These are phyloP conservation scores for Phalloptychus januarius DNA, from an alignment of 2,797 vertebrate genomes.

Conservation along the genomic window DNA sequence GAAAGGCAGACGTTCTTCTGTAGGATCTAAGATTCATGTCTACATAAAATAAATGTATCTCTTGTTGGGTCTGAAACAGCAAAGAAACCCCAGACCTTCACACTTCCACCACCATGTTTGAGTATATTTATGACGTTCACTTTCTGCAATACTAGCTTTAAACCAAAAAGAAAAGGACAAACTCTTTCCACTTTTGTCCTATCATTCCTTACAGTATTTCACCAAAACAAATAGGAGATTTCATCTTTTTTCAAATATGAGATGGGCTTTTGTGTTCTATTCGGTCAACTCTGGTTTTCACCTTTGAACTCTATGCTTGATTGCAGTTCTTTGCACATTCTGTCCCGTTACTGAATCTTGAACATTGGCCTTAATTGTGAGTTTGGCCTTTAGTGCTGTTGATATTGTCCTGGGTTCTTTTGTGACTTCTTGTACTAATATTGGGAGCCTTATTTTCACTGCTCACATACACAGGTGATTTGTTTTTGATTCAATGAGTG, in stretches of 20 bases:
- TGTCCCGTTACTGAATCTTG: background rate
- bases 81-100: background rate
- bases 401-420: background rate
- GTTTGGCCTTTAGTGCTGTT: background rate
- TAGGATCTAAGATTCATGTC: background rate
- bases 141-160: background rate
- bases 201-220: background rate
- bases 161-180: background rate
- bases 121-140: background rate
- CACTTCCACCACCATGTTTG: background rate
- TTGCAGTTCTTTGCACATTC: background rate
- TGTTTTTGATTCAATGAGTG: slow-evolving; percentile 76
- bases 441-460: background rate
- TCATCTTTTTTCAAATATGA: background rate
- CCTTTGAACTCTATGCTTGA: background rate
- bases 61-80: background rate
- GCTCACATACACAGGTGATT: background rate
- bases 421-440: background rate
- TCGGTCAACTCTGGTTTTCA: background rate
- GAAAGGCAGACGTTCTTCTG: background rate
- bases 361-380: background rate
- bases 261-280: background rate
- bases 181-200: background rate
- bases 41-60: background rate
- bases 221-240: background rate